Base-by-base conservation (phyloP, 2,888 invertebrate species). In the Lithophane leautieri region DNA sequence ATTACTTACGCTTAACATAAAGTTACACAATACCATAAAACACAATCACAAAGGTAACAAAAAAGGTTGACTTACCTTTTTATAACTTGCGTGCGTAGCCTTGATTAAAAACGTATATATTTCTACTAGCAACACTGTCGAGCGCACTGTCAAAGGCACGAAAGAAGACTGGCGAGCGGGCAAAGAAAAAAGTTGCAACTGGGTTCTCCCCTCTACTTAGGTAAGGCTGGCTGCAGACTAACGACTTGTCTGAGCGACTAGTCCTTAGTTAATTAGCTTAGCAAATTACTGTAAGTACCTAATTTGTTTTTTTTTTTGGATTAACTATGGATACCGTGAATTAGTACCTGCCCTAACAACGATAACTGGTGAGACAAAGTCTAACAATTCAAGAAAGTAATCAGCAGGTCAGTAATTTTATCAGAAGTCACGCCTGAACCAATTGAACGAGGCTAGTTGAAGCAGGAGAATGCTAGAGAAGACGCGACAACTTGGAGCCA, bases 1-100 rank as follows among this genome's bases (percentile, higher is more conserved):
- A 16, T 34, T 34, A 63, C 14, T n/a, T 22, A 54, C 52, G 52
- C 52, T 52, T 25, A 54, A 4, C 3, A 50, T 16, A 16, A 61
- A 61, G 2, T 70, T n/a, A 40, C 79, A 62, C 40, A 50, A 56
- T 56, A 42, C 25, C 22, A n/a, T 79, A 60, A 60, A 72, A 72
- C 52, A 54, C 44, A 54, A 78, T 47, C 58, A 58, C 52, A n/a
- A 52, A 70, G 52, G 47, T 56, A 72, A 81, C 44, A 68, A 72
- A 73, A 72, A 63, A 72, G 66, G 54, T 70, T 58, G 50, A 71
- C 83, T 73, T 86, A 85, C 85, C 81, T 67, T 72, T 74, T 54
- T 81, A 68, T 34, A 70, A 71, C 58, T 61, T 34, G 61, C 50
- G 70, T 34, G 61, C 50, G 70, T 67, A 81, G 58, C 76, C 82